Percentiles rank a stretch among this genome's conserved stretches.
Conservation (phyloP, 2,797 vertebrate species). For the Morus bassanus region DNA sequence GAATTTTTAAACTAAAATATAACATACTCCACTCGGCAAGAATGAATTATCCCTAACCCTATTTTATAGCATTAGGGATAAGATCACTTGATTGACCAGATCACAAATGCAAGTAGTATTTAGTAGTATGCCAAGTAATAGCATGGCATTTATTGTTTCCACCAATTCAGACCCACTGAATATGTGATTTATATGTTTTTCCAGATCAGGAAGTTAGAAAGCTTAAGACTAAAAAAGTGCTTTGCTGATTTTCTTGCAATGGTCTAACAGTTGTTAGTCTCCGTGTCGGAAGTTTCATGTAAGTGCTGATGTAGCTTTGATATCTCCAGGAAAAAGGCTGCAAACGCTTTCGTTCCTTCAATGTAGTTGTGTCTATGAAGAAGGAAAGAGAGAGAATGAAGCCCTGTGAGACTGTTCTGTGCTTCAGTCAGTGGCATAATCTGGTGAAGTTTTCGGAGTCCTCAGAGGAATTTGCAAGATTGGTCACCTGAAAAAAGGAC, state of each 20-base stretch:
- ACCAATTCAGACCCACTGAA: neutral
- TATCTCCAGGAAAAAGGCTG: conserved; percentile 78
- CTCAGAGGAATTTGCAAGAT: neutral
- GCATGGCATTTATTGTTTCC: neutral
- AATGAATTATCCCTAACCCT: neutral
- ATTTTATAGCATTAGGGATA: neutral
- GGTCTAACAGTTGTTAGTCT: neutral
- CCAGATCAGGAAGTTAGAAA: neutral
- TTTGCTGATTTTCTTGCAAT: neutral
- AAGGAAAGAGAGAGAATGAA: neutral
- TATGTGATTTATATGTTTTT: neutral
- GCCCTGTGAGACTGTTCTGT: neutral
- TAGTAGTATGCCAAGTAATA: neutral
- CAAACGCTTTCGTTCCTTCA: conserved; percentile 88
- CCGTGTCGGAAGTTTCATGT: neutral
- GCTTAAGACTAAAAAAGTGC: neutral
- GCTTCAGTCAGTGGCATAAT: neutral
- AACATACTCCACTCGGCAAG: neutral
- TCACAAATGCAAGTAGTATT: neutral
- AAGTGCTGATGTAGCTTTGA: conserved; percentile 48
- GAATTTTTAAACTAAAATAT: neutral
- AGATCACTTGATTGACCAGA: neutral
- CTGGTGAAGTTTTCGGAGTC: neutral
- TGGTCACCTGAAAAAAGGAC: neutral
- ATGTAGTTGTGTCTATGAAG: conserved; percentile 86